Conservation (phyloP, 2,797 vertebrate genomes). For the Aratinga solstitialis region DNA sequence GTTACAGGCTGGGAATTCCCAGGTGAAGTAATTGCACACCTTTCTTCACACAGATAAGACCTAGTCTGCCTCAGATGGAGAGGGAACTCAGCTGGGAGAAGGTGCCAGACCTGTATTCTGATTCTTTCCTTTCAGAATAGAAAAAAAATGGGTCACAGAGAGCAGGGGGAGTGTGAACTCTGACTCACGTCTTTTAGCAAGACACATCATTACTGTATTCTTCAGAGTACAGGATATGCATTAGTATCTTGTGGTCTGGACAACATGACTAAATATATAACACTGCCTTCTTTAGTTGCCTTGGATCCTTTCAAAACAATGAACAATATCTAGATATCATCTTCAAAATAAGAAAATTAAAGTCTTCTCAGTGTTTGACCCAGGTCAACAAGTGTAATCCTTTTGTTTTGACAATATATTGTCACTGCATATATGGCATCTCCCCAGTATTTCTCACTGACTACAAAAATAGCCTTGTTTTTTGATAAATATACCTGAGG, state of each 20-base stretch:
- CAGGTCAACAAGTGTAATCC: not conserved
- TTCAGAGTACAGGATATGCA: not conserved
- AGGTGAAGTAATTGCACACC: not conserved
- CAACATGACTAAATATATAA: not conserved
- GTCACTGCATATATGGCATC: not conserved
- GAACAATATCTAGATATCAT: not conserved
- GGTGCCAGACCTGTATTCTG: not conserved
- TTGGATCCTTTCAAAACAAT: not conserved
- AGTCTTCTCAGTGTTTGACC: not conserved
- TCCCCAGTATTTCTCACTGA: not conserved
- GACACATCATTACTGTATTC: not conserved
- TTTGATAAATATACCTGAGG: constrained; percentile 70
- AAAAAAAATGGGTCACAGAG: not conserved
- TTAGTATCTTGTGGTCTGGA: not conserved
- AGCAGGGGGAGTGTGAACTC: not conserved
- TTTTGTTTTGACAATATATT: not conserved
- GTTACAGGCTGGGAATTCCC: not conserved
- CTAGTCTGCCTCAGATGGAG: not conserved
- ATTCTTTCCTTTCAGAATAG: not conserved
- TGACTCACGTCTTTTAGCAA: not conserved
- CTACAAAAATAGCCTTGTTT: not conserved
- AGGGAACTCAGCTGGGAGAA: not conserved
- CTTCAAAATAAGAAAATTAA: not conserved
- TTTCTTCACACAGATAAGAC: not conserved
- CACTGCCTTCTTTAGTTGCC: not conserved